Evolutionary conservation across 2,888 invertebrate genomes (phyloP).

Genomic region (Heliconius ismenius): DNA sequence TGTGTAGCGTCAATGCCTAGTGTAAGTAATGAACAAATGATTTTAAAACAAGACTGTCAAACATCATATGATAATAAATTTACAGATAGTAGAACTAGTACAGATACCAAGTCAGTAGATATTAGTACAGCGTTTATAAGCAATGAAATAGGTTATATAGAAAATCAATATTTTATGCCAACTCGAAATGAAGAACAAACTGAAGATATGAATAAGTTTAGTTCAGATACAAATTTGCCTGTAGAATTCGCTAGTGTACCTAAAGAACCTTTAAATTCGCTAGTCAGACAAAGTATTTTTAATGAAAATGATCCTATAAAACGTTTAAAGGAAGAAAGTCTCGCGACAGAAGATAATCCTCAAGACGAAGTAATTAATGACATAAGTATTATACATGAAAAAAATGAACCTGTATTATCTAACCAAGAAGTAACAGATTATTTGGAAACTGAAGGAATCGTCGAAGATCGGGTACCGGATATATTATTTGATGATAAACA

Average conservation of each 20-base stretch:
- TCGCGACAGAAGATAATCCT: not conserved
- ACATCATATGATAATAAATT: slow-evolving; percentile 73
- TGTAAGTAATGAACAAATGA: slow-evolving; percentile 72
- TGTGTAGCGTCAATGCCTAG: slow-evolving; percentile 73
- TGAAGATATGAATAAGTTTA: slow-evolving; percentile 11
- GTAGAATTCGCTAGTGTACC: slow-evolving; percentile 16
- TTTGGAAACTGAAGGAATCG: not conserved
- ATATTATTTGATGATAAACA: not conserved
- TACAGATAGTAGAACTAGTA: slow-evolving; percentile 65
- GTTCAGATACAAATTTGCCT: not conserved
- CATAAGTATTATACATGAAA: not conserved
- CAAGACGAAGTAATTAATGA: not conserved
- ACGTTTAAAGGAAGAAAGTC: slow-evolving; percentile 3
- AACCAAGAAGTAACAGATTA: not conserved
- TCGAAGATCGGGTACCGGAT: not conserved
- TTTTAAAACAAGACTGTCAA: slow-evolving; percentile 73
- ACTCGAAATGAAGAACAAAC: slow-evolving; percentile 23
- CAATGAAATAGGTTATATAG: slow-evolving; percentile 51
- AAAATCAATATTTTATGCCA: slow-evolving; percentile 38
- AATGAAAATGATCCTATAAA: slow-evolving; percentile 16
- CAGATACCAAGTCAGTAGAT: slow-evolving; percentile 75
- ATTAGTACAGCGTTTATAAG: slow-evolving; percentile 48
- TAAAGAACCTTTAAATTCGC: slow-evolving; percentile 25
- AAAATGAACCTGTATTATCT: not conserved
- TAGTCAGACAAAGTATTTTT: slow-evolving; percentile 41